These are phyloP conservation scores for Heterodera schachtii DNA, from an alignment of 1,140 invertebrate genomes.

Conservation along the genomic window DNA sequence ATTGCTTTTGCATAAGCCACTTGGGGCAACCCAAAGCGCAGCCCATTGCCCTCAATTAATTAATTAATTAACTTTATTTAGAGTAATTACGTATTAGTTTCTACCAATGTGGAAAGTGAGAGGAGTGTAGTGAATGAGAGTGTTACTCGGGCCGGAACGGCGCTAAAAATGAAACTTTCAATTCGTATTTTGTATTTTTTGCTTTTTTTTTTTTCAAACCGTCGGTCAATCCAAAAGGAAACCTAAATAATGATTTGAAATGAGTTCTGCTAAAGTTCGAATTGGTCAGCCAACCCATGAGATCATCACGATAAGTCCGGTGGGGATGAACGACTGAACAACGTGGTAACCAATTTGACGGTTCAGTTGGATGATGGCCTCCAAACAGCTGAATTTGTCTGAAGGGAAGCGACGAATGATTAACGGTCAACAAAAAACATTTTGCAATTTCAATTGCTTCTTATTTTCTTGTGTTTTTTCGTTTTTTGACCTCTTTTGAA, in stretches of 20 bases:
- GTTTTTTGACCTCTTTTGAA: slow-evolving; percentile 50
- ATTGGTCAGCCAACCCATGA: slow-evolving; percentile 74
- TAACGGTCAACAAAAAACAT: slow-evolving; percentile 31
- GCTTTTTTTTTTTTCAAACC: neutral
- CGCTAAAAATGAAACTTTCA: slow-evolving; percentile 27
- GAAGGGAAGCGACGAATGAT: neutral
- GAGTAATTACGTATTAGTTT: neutral
- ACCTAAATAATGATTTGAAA: slow-evolving; percentile 23
- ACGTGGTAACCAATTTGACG: slow-evolving; percentile 83
- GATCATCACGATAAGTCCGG: slow-evolving; percentile 79
- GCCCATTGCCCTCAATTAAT: slow-evolving; percentile 48
- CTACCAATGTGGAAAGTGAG: slow-evolving; percentile 59
- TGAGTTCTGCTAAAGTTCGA: neutral
- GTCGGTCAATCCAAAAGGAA: slow-evolving; percentile 66
- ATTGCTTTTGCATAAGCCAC: slow-evolving; percentile 52
- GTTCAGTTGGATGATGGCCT: slow-evolving; percentile 79
- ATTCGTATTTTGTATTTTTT: neutral
- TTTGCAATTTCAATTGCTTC: neutral
- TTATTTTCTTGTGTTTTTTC: slow-evolving; percentile 2
- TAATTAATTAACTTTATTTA: slow-evolving; percentile 30
- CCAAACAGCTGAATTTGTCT: slow-evolving; percentile 73
- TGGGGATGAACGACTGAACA: slow-evolving; percentile 84
- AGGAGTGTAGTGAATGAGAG: slow-evolving; percentile 61
- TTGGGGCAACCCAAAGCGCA: slow-evolving; percentile 55
- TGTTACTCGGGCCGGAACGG: slow-evolving; percentile 62